A percentile compares a stretch with the other conserved stretches of the same genome.
These are phyloP conservation scores for Oncorhynchus gorbuscha DNA, from an alignment of 2,113 vertebrate genomes.

Conservation along the genomic window DNA sequence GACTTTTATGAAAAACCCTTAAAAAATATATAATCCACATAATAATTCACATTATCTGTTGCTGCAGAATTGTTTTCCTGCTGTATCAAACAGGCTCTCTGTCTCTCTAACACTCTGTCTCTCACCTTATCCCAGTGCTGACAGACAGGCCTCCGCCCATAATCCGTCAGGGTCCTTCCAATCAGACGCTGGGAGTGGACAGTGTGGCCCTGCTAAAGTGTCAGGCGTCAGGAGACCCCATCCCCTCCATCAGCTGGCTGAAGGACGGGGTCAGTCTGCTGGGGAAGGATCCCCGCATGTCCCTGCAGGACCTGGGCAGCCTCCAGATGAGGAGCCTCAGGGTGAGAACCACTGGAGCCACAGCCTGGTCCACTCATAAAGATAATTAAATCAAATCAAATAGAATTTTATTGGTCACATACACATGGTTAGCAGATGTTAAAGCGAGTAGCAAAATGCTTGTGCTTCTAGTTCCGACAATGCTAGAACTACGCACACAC, in stretches of 20 bases:
- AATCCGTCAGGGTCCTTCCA: constrained; percentile 94
- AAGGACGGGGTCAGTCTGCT: constrained; percentile 94
- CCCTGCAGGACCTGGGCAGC: constrained; percentile 89
- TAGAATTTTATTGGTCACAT: too few relatives aligned
- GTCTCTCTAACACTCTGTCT: constrained; percentile 18
- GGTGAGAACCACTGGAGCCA: constrained; percentile 67
- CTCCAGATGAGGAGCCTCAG: constrained; percentile 90
- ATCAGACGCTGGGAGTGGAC: constrained; percentile 91
- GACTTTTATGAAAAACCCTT: too few relatives aligned
- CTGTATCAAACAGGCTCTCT: too few relatives aligned
- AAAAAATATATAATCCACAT: too few relatives aligned
- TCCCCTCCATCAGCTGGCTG: constrained; percentile 94
- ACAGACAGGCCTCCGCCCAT: constrained; percentile 96
- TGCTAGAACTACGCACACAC: too few relatives aligned
- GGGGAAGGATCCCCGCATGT: constrained; percentile 88
- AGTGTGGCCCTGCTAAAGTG: constrained; percentile 90
- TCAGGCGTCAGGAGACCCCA: constrained; percentile 92
- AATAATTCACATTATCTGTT: too few relatives aligned
- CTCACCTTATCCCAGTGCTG: constrained; percentile 76
- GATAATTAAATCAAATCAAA: neutral
- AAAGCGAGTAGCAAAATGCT: too few relatives aligned
- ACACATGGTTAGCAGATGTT: too few relatives aligned
- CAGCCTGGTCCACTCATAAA: neutral
- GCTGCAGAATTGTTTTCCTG: too few relatives aligned
- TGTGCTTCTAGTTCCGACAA: too few relatives aligned